A percentile compares a stretch with the other conserved stretches of the same genome.
phyloP scores from a whole-genome alignment of 1,140 invertebrate species.

The Pseudomyrmex sp. region DNA sequence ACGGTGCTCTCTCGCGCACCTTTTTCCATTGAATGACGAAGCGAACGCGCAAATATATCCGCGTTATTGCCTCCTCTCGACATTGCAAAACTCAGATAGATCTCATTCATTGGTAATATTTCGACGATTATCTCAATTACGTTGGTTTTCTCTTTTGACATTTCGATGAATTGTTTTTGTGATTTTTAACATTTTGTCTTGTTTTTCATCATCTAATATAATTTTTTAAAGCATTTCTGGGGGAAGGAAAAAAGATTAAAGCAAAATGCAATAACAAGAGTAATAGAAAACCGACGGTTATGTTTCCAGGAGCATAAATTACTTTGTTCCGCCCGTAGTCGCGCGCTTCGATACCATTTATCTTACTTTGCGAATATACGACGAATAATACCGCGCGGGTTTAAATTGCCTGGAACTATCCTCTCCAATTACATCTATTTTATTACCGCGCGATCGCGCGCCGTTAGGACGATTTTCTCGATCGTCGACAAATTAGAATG shows the following conservation, averaged over 20 bases:
- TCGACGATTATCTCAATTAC: too few relatives aligned
- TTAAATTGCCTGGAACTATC: constrained; percentile 32
- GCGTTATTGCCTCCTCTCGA: neutral
- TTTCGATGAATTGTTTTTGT: too few relatives aligned
- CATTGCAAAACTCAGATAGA: neutral
- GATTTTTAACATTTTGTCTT: too few relatives aligned
- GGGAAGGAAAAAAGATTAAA: too few relatives aligned
- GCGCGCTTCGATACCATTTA: constrained; percentile 2
- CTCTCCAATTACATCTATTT: constrained; percentile 41
- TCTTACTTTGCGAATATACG: constrained; percentile 7
- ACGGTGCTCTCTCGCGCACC: neutral
- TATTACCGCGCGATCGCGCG: constrained; percentile 27
- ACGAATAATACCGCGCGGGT: neutral
- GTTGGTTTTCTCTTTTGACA: too few relatives aligned
- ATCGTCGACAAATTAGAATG: constrained; percentile 52
- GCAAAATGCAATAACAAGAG: neutral
- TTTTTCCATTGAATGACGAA: constrained; percentile 21
- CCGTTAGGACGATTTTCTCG: constrained; percentile 49
- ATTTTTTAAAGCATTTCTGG: too few relatives aligned
- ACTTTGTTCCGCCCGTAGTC: neutral
- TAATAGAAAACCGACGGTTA: neutral
- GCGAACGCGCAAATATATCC: neutral
- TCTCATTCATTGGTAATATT: neutral
- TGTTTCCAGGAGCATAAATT: neutral
- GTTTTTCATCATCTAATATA: too few relatives aligned